A percentile compares a stretch with the other conserved stretches of the same genome.
These are phyloP conservation scores for Cebus imitator DNA, from an alignment of 2,113 vertebrate genomes.

Conservation along the genomic window DNA sequence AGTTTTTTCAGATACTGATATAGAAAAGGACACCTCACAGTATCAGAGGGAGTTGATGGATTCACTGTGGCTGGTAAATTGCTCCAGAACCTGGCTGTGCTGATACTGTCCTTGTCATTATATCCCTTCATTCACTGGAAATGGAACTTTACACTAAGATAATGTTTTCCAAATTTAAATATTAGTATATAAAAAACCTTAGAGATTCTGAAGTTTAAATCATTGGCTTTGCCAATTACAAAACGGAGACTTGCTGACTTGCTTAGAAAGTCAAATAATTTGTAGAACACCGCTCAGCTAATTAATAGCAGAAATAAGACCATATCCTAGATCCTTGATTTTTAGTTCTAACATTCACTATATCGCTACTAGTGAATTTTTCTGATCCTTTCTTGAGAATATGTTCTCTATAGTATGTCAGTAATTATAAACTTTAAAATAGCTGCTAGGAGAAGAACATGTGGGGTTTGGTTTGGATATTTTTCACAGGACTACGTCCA, in stretches of 20 bases:
- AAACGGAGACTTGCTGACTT: background rate
- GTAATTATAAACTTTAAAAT: background rate
- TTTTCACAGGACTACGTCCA: background rate
- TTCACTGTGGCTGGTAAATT: background rate
- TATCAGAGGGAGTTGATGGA: background rate
- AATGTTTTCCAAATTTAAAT: background rate
- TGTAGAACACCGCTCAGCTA: background rate
- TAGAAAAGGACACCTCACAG: background rate
- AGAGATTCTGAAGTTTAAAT: background rate
- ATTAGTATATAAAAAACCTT: background rate
- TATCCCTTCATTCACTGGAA: background rate
- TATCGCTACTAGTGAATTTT: background rate
- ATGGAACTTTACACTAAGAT: background rate
- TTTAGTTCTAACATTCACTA: background rate
- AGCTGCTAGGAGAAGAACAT: background rate
- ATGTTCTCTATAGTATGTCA: rapidly evolving
- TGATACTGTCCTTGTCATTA: too few species aligned
- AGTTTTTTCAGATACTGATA: background rate
- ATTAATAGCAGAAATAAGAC: background rate
- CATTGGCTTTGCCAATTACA: background rate
- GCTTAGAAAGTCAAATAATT: background rate
- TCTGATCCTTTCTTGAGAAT: background rate
- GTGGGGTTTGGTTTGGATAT: too few species aligned
- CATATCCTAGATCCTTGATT: background rate
- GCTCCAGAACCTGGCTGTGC: background rate